Conservation (phyloP, 2,888 invertebrate species). For the Candidula unifasciata region DNA sequence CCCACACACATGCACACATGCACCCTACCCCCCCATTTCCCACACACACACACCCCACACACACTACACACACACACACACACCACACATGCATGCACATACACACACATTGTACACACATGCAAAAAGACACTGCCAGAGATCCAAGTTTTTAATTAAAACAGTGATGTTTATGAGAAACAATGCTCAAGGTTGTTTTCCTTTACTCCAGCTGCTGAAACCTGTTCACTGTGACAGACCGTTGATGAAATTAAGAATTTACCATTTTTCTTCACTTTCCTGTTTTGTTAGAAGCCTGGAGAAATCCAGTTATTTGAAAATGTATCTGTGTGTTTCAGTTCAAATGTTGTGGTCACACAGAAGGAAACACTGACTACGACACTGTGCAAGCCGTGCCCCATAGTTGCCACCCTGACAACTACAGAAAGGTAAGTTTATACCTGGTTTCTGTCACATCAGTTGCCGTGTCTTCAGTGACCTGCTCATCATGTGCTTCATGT, state of each 20-base stretch:
- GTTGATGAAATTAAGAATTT: too few species aligned
- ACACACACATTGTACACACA: too few species aligned
- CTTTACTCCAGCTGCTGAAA: neutral
- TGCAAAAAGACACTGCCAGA: too few species aligned
- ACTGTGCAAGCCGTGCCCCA: neutral
- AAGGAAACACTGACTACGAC: constrained; percentile 33
- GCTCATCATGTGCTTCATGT: neutral
- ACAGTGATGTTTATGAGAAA: neutral
- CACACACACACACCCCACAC: too few species aligned
- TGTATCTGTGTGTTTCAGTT: constrained; percentile 33
- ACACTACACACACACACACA: too few species aligned
- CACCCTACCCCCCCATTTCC: too few species aligned
- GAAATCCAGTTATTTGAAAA: too few species aligned
- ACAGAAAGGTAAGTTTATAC: constrained; percentile 3
- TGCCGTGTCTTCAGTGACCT: neutral
- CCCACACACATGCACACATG: too few species aligned
- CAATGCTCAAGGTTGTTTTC: neutral
- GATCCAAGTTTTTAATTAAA: neutral
- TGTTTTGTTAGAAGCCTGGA: too few species aligned
- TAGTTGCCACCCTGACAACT: constrained; percentile 11
- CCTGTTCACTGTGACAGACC: too few species aligned
- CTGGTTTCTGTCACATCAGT: neutral
- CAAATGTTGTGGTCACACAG: constrained; percentile 26
- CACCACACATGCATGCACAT: too few species aligned
- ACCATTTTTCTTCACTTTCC: too few species aligned